Evolutionary conservation across 2,113 vertebrate species (phyloP).

Genomic region (Falco punctatus): DNA sequence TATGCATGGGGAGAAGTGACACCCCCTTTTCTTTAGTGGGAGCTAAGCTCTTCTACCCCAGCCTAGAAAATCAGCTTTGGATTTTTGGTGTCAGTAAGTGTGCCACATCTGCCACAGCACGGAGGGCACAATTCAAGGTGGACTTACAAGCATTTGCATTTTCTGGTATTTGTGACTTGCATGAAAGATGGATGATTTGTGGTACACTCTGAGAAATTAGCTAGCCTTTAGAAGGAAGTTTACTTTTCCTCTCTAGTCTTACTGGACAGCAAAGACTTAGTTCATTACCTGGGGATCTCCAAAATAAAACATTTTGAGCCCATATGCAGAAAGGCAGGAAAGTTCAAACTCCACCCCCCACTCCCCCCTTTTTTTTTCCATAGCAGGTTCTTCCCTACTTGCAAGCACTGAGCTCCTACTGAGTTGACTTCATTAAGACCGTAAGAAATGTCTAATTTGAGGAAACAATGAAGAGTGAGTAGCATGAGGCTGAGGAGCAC

Average conservation of each 20-base stretch:
- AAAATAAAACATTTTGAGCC: neutral
- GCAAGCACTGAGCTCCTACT: neutral
- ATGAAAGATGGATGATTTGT: neutral
- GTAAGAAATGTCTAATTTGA: neutral
- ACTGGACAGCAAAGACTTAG: neutral
- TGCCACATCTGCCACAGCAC: neutral
- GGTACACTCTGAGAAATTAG: neutral
- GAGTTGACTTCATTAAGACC: neutral
- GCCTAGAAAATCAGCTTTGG: neutral
- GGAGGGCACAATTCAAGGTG: neutral
- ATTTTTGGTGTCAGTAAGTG: neutral
- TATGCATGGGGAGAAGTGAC: neutral
- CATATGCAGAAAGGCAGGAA: neutral
- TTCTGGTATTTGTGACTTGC: neutral
- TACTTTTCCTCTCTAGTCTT: neutral
- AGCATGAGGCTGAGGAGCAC: neutral
- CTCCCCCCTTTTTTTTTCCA: neutral
- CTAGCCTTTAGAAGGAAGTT: neutral
- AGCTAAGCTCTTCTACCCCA: neutral
- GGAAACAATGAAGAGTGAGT: neutral
- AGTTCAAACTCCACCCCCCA: neutral
- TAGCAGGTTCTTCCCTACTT: neutral
- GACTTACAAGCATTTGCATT: neutral
- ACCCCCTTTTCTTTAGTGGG: neutral
- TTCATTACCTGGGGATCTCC: neutral